phyloP scores from a whole-genome alignment of 1,140 invertebrate species.

The Brachionus manjavacas region DNA sequence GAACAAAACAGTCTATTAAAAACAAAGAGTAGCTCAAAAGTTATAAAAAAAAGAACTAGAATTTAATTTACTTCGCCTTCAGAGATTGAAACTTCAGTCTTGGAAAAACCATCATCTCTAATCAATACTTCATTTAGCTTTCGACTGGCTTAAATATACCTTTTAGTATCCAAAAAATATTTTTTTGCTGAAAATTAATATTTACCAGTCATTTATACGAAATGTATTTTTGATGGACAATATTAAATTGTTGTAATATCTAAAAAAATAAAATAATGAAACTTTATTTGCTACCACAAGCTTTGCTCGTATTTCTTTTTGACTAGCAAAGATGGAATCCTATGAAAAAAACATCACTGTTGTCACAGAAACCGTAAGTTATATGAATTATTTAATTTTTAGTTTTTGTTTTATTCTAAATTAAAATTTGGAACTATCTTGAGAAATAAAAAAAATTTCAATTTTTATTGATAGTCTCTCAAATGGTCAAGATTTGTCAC shows the following conservation, averaged over 20 bases:
- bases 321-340: not conserved
- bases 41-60: not conserved
- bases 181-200: not conserved
- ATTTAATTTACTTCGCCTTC: constrained; percentile 19
- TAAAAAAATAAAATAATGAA: not conserved
- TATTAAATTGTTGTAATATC: not conserved
- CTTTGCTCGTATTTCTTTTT: not conserved
- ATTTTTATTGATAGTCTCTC: not conserved
- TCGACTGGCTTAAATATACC: not conserved
- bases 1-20: not conserved
- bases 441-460: not conserved
- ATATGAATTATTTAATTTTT: constrained; percentile 32
- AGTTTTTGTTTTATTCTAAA: not conserved
- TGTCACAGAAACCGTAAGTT: constrained; percentile 22
- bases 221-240: not conserved
- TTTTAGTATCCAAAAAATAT: not conserved
- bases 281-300: not conserved
- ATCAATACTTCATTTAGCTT: constrained; percentile 39
- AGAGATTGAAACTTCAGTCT: constrained; percentile 1
- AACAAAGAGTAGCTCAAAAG: not conserved
- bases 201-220: constrained; percentile 14
- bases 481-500: not conserved
- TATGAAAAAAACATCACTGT: constrained; percentile 14
- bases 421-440: constrained; percentile 8
- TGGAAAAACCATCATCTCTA: constrained; percentile 20